These are phyloP conservation scores for Kradibia gibbosae DNA, from an alignment of 1,140 invertebrate species.

Conservation along the genomic window DNA sequence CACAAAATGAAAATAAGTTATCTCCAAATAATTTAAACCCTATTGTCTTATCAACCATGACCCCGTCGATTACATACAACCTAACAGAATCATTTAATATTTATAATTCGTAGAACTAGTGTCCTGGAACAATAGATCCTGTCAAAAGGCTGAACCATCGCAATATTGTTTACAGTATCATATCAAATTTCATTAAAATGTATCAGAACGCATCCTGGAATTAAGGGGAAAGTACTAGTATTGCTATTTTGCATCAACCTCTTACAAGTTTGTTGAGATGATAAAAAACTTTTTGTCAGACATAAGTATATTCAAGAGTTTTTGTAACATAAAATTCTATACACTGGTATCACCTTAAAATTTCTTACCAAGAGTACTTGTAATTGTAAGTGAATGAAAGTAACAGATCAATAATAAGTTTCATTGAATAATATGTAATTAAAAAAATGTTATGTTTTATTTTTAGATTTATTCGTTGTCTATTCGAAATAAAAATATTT, in stretches of 20 bases:
- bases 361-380: too few relatives aligned
- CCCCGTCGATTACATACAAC: conserved; percentile 61
- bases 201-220: conserved; percentile 79
- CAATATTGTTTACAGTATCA: conserved; percentile 79
- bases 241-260: conserved; percentile 87
- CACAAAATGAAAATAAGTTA: background rate
- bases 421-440: too few relatives aligned
- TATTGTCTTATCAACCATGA: conserved; percentile 34
- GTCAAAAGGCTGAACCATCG: conserved; percentile 75
- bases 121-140: conserved; percentile 77
- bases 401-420: too few relatives aligned
- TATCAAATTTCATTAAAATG: conserved; percentile 90
- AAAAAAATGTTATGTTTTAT: too few relatives aligned
- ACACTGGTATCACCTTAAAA: too few relatives aligned
- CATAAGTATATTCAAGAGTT: too few relatives aligned
- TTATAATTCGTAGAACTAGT: conserved; percentile 79
- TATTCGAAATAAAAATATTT: too few relatives aligned
- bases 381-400: too few relatives aligned
- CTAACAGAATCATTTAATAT: conserved; percentile 77
- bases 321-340: too few relatives aligned
- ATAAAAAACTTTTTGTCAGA: too few relatives aligned
- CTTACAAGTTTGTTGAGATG: conserved; percentile 82
- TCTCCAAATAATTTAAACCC: background rate
- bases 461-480: too few relatives aligned
- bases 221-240: conserved; percentile 78